Evolutionary conservation across 2,797 vertebrate genomes (phyloP).

Genomic region (Aythya fuligula): DNA sequence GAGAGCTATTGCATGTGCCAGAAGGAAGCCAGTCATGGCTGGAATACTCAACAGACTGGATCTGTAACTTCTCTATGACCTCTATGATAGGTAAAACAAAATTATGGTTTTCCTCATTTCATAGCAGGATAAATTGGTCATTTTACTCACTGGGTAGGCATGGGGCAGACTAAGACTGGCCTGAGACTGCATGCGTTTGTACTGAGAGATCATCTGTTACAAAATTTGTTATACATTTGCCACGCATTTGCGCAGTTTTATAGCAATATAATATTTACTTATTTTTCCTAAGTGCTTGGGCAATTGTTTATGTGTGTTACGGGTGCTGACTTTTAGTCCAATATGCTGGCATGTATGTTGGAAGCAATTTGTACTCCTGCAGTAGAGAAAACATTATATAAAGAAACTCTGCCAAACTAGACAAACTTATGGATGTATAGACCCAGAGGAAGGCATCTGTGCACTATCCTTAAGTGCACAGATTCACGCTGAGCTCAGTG

Average conservation of each 20-base stretch:
- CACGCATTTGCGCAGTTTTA: background rate
- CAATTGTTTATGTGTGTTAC: background rate
- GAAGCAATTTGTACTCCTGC: background rate
- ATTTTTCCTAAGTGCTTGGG: background rate
- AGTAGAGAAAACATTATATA: background rate
- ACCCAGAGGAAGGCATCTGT: background rate
- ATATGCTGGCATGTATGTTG: background rate
- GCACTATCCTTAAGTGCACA: background rate
- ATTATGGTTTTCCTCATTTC: background rate
- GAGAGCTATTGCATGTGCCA: background rate
- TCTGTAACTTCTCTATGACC: background rate
- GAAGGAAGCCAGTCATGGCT: slow-evolving; percentile 1
- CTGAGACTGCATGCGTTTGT: background rate
- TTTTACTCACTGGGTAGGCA: background rate
- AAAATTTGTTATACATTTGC: background rate
- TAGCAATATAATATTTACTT: background rate
- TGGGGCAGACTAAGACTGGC: background rate
- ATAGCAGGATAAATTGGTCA: background rate
- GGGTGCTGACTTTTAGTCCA: background rate
- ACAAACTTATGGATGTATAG: background rate
- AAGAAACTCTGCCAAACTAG: background rate
- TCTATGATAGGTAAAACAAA: background rate
- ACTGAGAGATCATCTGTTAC: background rate
- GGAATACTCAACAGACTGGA: background rate
- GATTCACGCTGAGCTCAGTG: slow-evolving; percentile 8